Percentiles rank a stretch among this genome's conserved stretches.
These are phyloP conservation scores for Megaceryle maxima DNA, from an alignment of 2,113 vertebrate species.

Conservation along the genomic window DNA sequence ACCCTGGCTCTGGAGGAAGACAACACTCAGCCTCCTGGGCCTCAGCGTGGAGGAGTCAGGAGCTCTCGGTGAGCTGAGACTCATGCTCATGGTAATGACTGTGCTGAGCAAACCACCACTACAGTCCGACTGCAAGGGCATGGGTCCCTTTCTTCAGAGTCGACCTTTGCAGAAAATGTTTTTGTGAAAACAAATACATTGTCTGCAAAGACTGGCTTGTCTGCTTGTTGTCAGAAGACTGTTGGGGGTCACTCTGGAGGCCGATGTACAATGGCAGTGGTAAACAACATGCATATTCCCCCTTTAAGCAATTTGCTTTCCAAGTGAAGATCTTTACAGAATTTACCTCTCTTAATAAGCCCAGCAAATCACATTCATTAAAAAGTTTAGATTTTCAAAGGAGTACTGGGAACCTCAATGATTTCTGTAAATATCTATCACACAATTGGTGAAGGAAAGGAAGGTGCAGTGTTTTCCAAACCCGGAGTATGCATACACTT, in stretches of 20 bases:
- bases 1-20: background rate
- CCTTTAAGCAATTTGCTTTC: background rate
- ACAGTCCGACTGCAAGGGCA: accelerated
- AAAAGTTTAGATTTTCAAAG: background rate
- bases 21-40: background rate
- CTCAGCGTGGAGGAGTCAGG: accelerated
- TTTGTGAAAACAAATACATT: background rate
- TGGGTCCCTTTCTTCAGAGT: background rate
- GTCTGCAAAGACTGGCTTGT: background rate
- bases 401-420: background rate
- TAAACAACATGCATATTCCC: background rate
- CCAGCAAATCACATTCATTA: background rate
- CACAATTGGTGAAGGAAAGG: background rate
- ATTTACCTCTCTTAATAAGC: background rate
- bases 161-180: background rate
- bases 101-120: background rate
- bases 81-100: accelerated
- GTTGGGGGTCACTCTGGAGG: background rate
- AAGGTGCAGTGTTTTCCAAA: background rate
- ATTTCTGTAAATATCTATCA: background rate
- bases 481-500: background rate
- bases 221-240: background rate
- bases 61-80: background rate
- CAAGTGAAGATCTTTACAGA: background rate
- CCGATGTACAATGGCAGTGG: accelerated